A percentile compares a stretch with the other conserved stretches of the same genome.
These are phyloP conservation scores for Naja naja DNA, from an alignment of 2,113 vertebrate species.

Conservation along the genomic window DNA sequence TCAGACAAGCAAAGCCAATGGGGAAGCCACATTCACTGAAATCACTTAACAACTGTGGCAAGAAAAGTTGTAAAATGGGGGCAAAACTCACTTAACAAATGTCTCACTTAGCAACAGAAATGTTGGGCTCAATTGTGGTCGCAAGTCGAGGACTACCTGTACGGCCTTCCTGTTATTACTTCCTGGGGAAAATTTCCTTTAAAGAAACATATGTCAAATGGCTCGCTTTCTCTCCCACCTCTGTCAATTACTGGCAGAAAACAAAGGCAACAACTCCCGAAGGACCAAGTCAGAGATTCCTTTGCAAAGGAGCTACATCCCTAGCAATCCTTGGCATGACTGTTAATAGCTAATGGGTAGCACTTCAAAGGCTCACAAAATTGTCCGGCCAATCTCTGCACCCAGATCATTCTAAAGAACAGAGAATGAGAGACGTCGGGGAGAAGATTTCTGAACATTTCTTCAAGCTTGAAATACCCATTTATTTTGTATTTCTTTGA, in stretches of 20 bases:
- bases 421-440: not conserved
- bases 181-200: not conserved
- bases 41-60: not conserved
- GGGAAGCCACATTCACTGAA: not conserved
- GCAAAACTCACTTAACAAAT: not conserved
- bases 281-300: not conserved
- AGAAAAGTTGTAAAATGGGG: not conserved
- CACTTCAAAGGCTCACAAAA: not conserved
- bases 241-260: not conserved
- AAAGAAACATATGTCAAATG: not conserved
- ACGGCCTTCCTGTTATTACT: not conserved
- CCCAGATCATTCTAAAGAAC: not conserved
- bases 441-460: not conserved
- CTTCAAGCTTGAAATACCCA: not conserved
- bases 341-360: not conserved
- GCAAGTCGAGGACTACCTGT: not conserved
- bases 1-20: not conserved
- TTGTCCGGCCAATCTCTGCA: not conserved
- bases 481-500: not conserved
- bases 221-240: no score
- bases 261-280: not conserved
- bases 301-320: not conserved
- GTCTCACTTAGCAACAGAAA: not conserved
- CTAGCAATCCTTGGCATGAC: not conserved
- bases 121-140: not conserved